A percentile compares a stretch with the other conserved stretches of the same genome.
These are phyloP conservation scores for Gallinago solitaria DNA, from an alignment of 2,797 vertebrate species.

Conservation along the genomic window DNA sequence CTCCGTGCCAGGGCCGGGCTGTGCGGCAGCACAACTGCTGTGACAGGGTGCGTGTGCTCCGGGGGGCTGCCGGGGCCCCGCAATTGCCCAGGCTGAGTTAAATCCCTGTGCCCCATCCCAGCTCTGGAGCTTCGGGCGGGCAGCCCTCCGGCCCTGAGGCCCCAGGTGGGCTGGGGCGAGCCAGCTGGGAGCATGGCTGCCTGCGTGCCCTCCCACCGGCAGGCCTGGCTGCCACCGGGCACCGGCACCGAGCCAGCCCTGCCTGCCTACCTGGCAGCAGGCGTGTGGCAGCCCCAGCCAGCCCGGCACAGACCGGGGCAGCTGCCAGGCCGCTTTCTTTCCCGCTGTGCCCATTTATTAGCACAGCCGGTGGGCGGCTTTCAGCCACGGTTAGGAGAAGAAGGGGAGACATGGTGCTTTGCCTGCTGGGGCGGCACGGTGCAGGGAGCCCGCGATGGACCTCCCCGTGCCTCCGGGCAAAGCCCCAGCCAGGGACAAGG, in stretches of 20 bases:
- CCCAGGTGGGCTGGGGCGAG: neutral
- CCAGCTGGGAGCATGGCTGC: neutral
- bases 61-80: neutral
- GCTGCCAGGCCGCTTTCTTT: constrained; percentile 25
- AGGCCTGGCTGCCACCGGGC: neutral
- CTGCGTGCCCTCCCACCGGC: rapidly evolving
- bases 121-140: neutral
- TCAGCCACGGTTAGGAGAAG: neutral
- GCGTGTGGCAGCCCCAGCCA: neutral
- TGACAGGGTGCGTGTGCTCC: rapidly evolving
- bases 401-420: neutral
- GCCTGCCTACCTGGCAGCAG: neutral
- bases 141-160: rapidly evolving
- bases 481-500: neutral
- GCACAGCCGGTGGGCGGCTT: neutral
- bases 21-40: neutral
- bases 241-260: neutral
- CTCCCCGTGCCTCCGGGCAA: neutral
- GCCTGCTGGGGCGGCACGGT: rapidly evolving
- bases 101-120: neutral
- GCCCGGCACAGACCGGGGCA: neutral
- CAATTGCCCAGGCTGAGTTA: rapidly evolving
- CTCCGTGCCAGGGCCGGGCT: rapidly evolving
- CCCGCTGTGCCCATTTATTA: neutral
- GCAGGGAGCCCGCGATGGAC: neutral